Conservation (phyloP, 2,797 vertebrate species). For the Pantherophis vulpinus region DNA sequence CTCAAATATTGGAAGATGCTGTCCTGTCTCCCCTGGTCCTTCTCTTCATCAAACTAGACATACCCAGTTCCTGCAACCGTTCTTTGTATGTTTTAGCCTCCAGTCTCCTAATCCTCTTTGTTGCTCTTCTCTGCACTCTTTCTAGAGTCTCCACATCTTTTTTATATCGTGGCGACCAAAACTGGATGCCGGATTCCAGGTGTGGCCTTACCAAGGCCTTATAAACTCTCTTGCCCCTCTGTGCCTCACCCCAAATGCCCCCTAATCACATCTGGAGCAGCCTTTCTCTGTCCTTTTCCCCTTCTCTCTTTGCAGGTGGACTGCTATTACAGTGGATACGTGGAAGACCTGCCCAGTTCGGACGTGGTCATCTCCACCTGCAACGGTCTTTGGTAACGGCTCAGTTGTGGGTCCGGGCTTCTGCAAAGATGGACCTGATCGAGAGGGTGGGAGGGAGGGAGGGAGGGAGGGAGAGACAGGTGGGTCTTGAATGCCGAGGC, state of each 20-base stretch:
- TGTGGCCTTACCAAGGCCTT: no score
- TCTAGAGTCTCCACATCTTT: no score
- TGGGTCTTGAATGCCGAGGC: background rate
- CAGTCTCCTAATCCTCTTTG: no score
- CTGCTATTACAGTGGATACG: conserved; percentile 11
- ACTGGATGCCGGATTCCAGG: no score
- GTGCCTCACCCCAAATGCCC: no score
- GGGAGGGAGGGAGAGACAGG: background rate
- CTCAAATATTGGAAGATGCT: accelerated
- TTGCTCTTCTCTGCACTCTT: no score
- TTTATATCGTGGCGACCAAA: no score
- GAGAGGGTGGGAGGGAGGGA: background rate
- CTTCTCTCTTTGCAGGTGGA: background rate
- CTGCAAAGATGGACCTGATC: no score
- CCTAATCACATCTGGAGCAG: background rate
- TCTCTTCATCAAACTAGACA: accelerated
- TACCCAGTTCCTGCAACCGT: no score
- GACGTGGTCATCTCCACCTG: conserved; percentile 3
- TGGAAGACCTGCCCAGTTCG: background rate
- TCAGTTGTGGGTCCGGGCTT: accelerated
- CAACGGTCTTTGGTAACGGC: conserved; percentile 14
- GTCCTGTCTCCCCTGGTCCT: accelerated
- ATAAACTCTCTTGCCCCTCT: no score
- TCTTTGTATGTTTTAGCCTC: no score
- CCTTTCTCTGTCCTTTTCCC: background rate